phyloP scores from a whole-genome alignment of 2,797 vertebrate genomes.

The Pagetopsis macropterus region DNA sequence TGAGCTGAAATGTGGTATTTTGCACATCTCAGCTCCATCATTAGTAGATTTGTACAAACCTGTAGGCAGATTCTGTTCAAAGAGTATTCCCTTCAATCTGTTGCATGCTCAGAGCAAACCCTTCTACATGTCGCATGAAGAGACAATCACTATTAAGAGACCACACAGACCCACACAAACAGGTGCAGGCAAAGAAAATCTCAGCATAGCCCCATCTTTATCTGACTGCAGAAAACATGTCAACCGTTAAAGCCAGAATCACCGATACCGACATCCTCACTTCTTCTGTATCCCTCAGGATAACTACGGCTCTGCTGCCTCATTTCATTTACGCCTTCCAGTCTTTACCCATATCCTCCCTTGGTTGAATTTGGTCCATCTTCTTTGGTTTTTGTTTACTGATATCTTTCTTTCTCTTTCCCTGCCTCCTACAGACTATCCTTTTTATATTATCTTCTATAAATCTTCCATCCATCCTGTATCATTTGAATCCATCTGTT shows the following conservation, averaged over 20 bases:
- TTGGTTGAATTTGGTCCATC: slow-evolving; percentile 6
- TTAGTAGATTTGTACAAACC: not conserved
- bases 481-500: slow-evolving; percentile 40
- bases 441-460: slow-evolving; percentile 15
- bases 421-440: slow-evolving; percentile 1
- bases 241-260: not conserved
- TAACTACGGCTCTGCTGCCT: slow-evolving; percentile 5
- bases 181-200: not conserved
- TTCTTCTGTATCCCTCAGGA: slow-evolving; percentile 4
- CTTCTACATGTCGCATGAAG: not conserved
- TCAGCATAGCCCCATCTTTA: not conserved
- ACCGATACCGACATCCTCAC: not conserved
- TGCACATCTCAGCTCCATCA: not conserved
- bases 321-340: slow-evolving; percentile 14
- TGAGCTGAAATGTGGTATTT: slow-evolving; percentile 1
- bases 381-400: slow-evolving; percentile 45
- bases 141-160: not conserved
- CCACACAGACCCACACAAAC: not conserved
- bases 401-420: slow-evolving; percentile 13
- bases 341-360: not conserved
- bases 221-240: slow-evolving; percentile 12
- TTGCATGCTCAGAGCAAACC: not conserved
- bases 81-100: slow-evolving; percentile 2
- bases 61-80: slow-evolving; percentile 1
- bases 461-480: slow-evolving; percentile 14